These are phyloP conservation scores for Hydropsyche tenuis DNA, from an alignment of 1,140 invertebrate species.

Conservation along the genomic window DNA sequence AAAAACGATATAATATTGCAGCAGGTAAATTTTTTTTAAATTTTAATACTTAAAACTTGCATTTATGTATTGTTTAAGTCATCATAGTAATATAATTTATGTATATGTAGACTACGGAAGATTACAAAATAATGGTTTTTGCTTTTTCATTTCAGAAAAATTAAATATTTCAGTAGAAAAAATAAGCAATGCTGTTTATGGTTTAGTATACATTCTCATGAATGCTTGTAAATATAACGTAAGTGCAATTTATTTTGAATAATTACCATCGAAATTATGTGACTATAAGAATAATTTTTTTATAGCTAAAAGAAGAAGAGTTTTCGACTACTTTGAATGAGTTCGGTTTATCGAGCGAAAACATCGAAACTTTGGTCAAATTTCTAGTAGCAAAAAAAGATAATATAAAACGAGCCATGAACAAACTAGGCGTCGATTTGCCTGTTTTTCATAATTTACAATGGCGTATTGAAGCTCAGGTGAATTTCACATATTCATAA, in stretches of 20 bases:
- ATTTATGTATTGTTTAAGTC: too few species aligned
- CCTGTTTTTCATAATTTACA: conserved; percentile 40
- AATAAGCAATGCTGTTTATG: conserved; percentile 63
- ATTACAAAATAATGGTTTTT: conserved; percentile 3
- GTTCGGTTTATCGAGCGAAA: conserved; percentile 32
- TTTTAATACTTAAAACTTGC: not conserved
- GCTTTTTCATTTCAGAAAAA: conserved; percentile 57
- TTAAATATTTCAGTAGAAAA: conserved; percentile 57
- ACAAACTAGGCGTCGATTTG: conserved; percentile 17
- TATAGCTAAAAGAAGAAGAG: conserved; percentile 41
- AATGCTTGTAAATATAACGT: conserved; percentile 64
- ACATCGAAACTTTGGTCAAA: conserved; percentile 23
- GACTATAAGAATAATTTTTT: not conserved
- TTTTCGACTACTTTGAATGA: conserved; percentile 22
- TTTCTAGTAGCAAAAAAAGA: conserved; percentile 34
- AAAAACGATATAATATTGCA: conserved; percentile 61
- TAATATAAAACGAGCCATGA: conserved; percentile 30
- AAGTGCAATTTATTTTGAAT: conserved; percentile 45
- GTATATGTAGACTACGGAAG: too few species aligned
- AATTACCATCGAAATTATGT: not conserved
- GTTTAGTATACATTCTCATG: conserved; percentile 62
- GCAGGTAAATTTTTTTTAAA: conserved; percentile 53
- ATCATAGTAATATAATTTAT: too few species aligned
- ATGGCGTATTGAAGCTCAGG: conserved; percentile 47
- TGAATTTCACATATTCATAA: conserved; percentile 7